These are phyloP conservation scores for Sciurus carolinensis DNA, from an alignment of 2,797 vertebrate species.

Conservation along the genomic window DNA sequence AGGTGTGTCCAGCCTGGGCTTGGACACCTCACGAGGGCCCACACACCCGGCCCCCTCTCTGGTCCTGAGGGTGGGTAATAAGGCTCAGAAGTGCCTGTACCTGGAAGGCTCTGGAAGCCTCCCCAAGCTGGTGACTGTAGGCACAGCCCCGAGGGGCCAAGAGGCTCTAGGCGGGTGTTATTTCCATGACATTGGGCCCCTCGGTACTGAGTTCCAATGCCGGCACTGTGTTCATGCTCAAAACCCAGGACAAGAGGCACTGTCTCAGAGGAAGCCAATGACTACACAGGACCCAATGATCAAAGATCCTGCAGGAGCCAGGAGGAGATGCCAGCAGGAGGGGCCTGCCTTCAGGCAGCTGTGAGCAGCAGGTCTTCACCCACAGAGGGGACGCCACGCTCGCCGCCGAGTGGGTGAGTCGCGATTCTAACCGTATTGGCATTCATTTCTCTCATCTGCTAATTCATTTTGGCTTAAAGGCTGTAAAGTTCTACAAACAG, in stretches of 20 bases:
- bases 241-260: not conserved
- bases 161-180: not conserved
- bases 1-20: no score
- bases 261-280: not conserved
- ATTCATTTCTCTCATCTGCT: not conserved
- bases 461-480: not conserved
- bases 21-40: no score
- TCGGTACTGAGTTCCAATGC: not conserved
- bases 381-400: not conserved
- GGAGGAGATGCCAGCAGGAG: no score
- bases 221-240: no score
- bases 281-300: no score
- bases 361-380: no score
- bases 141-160: not conserved
- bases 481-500: not conserved
- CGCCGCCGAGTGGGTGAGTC: no score
- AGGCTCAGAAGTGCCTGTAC: no score
- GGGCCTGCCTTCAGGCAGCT: accelerated
- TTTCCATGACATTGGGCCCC: not conserved
- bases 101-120: not conserved
- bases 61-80: not conserved
- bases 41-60: not conserved
- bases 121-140: not conserved
- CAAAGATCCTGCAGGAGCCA: not conserved
- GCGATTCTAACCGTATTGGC: not conserved